These are phyloP conservation scores for Phalacrocorax carbo DNA, from an alignment of 2,113 vertebrate genomes.

Conservation along the genomic window DNA sequence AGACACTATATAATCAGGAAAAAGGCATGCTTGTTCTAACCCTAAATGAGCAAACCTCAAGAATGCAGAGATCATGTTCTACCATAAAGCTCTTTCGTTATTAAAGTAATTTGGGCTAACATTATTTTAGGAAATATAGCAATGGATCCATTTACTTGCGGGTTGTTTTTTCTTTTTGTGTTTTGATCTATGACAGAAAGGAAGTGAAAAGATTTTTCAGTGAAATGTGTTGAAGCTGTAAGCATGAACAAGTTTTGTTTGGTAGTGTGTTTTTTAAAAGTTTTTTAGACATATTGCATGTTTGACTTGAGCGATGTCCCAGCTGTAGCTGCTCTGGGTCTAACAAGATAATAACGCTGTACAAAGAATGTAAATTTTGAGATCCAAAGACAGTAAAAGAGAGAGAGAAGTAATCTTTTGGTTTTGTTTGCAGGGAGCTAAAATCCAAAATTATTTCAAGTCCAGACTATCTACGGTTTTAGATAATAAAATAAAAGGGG, in stretches of 20 bases:
- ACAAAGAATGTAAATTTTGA: background rate
- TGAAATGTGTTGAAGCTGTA: background rate
- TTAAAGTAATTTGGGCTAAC: background rate
- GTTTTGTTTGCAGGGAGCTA: background rate
- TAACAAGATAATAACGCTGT: background rate
- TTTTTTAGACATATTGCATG: background rate
- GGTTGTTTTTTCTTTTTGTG: background rate
- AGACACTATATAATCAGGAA: background rate
- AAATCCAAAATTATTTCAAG: background rate
- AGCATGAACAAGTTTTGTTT: background rate
- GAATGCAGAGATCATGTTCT: background rate
- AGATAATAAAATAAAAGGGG: background rate
- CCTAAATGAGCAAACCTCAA: background rate
- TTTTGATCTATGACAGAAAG: background rate
- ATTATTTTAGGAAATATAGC: background rate
- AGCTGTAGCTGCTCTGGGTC: background rate
- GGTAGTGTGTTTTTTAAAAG: background rate
- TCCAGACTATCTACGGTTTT: background rate
- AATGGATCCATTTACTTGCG: background rate
- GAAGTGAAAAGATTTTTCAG: background rate
- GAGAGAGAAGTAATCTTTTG: background rate
- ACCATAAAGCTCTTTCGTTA: too few relatives aligned
- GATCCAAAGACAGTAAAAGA: background rate
- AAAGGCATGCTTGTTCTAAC: background rate
- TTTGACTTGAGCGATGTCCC: background rate